Conservation (phyloP, 2,888 invertebrate species). For the Phyllotreta cruciferae region DNA sequence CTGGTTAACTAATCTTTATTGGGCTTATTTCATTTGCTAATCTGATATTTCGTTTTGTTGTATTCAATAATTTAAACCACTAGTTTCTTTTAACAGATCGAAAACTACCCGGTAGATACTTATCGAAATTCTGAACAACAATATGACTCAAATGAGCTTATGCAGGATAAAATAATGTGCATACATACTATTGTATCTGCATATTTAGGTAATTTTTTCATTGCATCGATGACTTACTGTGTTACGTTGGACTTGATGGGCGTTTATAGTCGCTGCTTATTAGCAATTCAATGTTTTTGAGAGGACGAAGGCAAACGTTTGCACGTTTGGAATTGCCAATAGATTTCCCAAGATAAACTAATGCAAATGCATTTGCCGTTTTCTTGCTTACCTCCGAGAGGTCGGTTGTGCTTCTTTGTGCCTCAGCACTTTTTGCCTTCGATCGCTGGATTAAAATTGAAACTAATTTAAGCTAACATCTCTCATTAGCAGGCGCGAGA, state of each 20-base stretch:
- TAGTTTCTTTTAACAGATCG: too few relatives aligned
- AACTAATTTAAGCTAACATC: background rate
- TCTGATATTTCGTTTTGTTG: too few relatives aligned
- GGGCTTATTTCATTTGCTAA: too few relatives aligned
- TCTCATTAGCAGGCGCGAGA: too few relatives aligned
- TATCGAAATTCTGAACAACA: too few relatives aligned
- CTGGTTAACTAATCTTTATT: too few relatives aligned
- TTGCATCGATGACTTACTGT: slow-evolving; percentile 23
- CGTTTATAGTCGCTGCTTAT: slow-evolving; percentile 18
- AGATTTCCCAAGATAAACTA: slow-evolving; percentile 40
- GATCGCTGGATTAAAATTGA: background rate
- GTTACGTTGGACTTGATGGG: slow-evolving; percentile 17
- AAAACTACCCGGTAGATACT: too few relatives aligned
- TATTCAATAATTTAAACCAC: too few relatives aligned
- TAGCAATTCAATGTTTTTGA: slow-evolving; percentile 26
- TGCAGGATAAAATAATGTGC: too few relatives aligned
- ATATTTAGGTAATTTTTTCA: slow-evolving; percentile 2
- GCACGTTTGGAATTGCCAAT: slow-evolving; percentile 40
- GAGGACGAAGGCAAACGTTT: slow-evolving; percentile 12
- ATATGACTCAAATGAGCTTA: too few relatives aligned
- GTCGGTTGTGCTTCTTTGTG: background rate
- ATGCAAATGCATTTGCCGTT: slow-evolving; percentile 33
- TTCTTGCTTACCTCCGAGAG: slow-evolving; percentile 23
- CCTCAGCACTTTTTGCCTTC: background rate
- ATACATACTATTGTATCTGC: too few relatives aligned